Base-by-base conservation (phyloP, 2,888 invertebrate species). In the Plebejus argus region DNA sequence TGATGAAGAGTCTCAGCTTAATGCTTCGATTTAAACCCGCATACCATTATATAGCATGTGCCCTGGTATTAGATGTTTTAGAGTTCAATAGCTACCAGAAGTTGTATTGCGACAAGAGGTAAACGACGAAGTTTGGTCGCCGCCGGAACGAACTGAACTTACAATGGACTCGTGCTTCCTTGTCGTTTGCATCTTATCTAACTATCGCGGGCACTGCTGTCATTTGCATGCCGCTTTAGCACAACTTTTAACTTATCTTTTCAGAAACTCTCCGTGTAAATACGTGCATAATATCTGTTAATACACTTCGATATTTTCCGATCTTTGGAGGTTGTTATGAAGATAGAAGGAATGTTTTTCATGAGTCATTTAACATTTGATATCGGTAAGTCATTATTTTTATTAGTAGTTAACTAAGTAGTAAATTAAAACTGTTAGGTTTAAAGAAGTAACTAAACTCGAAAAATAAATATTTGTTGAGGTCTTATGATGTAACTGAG, bases 171-270 rank as follows among this genome's bases (percentile, higher is more conserved):
- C 15, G 66, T 66, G 28, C 18, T 66, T 66, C 28, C 28, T 66
- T 66, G 66, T 66, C 66, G 66, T 66, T 66, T 33, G 28, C 66
- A 66, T 66, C 28, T 28, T 66, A 66, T 66, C 66, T 28, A 18
- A 66, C 66, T 66, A 66, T 66, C 66, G 28, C 28, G 28, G 18
- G 66, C 28, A 4, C 28, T 28, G 1, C 66, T 66, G 66, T 66
- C 66, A 66, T 66, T 66, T 66, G 66, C 66, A 66, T 66, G 15
- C 5, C 61, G 23, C 66, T 66, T 28, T 66, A 66, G 66, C 15
- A 66, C 12, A 66, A 28, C 66, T 66, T 66, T 28, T 28, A 66
- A 66, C 28, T 66, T 28, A 66, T 66, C 66, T 66, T 66, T 66
- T 18, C 66, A 66, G 28, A 61, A 61, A 66, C 66, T 66, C 15